Percentiles rank a stretch among this genome's conserved stretches.
phyloP scores from a whole-genome alignment of 2,113 vertebrate species.

The Sinocyclocheilus anophthalmus region DNA sequence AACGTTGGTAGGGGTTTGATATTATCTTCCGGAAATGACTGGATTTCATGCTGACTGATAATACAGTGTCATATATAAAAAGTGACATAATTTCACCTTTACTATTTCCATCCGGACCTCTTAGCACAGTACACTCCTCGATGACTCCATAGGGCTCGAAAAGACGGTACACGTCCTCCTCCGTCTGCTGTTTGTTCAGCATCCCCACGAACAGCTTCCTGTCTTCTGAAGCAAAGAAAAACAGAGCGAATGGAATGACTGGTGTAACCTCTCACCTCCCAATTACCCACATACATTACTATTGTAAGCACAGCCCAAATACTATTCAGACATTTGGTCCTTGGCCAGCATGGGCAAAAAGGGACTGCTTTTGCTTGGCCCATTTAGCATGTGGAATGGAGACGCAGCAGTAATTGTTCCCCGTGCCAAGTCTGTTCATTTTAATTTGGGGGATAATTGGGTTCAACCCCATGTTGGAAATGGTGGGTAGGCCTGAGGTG shows the following conservation, averaged over 20 bases:
- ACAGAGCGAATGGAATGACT: slow-evolving; percentile 60
- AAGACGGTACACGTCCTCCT: slow-evolving; percentile 96
- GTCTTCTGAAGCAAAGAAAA: slow-evolving; percentile 78
- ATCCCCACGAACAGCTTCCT: slow-evolving; percentile 98
- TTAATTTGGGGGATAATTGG: slow-evolving; percentile 70
- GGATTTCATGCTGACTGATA: background rate
- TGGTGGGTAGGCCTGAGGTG: slow-evolving; percentile 48
- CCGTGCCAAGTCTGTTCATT: slow-evolving; percentile 67
- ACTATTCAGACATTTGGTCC: slow-evolving; percentile 30
- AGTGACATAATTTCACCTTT: slow-evolving; percentile 83
- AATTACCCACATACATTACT: slow-evolving; percentile 27
- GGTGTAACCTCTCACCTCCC: slow-evolving; percentile 48
- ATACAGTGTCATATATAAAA: background rate
- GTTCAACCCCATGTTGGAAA: slow-evolving; percentile 62
- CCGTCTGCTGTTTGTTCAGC: slow-evolving; percentile 99
- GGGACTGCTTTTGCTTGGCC: slow-evolving; percentile 53
- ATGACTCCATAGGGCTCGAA: slow-evolving; percentile 98
- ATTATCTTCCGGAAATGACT: background rate
- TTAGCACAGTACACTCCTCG: slow-evolving; percentile 96
- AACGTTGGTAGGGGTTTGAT: background rate
- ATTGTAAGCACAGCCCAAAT: slow-evolving; percentile 30
- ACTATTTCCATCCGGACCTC: slow-evolving; percentile 97
- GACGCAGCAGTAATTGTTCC: slow-evolving; percentile 61
- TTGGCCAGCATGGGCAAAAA: slow-evolving; percentile 27
- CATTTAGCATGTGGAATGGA: slow-evolving; percentile 56